Base-by-base conservation (phyloP, 2,797 vertebrate species). In the Valencia hispanica region DNA sequence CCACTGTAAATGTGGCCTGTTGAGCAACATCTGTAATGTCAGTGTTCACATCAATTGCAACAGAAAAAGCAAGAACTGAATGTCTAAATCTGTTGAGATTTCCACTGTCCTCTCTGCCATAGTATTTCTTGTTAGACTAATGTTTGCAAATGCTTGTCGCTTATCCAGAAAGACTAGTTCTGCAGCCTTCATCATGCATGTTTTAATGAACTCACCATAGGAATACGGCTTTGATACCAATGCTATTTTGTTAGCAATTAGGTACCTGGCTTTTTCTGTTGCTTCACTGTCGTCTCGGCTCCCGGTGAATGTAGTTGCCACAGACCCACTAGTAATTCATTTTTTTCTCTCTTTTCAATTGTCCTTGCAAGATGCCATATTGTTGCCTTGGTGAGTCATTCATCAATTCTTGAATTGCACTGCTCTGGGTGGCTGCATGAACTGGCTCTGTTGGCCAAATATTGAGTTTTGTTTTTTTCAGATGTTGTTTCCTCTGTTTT, bases 151-250 rank as follows among this genome's bases (percentile, higher is more conserved):
- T n/a, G n/a, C n/a, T n/a, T n/a, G n/a, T 51, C 48, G 4, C 48
- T 51, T 51, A 12, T 51, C 48, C 3, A 20, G 11, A 51, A 3
- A 12, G 14, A 51, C 11, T 15, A 51, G 48, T 51, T 51, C 48
- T 6, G 48, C 48, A 6, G 48, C 48, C 48, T 51, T 51, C 48
- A 5, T 55, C 53, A 34, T 27, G 39, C 22, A 1, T 41, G 22
- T 39, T 55, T 72, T 55, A 53, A 72, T 1, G 4, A 63, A 63
- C 27, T 63, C 41, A 10, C 41, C 43, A 0, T 48, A 41, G 27
- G 18, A 36, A 22, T 48, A 73, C 15, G 55, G 68, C 55, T 86
- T 79, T 9, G 79, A 83, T 30, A 77, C 36, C n/a, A 17, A 20
- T 41, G 59, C 79, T 10, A 79, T 77, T 51, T 51, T 17, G 48